Evolutionary conservation across 2,797 vertebrate genomes (phyloP), one percentile per base, ranked within the genome.

Genomic region (Pipistrellus kuhlii): DNA sequence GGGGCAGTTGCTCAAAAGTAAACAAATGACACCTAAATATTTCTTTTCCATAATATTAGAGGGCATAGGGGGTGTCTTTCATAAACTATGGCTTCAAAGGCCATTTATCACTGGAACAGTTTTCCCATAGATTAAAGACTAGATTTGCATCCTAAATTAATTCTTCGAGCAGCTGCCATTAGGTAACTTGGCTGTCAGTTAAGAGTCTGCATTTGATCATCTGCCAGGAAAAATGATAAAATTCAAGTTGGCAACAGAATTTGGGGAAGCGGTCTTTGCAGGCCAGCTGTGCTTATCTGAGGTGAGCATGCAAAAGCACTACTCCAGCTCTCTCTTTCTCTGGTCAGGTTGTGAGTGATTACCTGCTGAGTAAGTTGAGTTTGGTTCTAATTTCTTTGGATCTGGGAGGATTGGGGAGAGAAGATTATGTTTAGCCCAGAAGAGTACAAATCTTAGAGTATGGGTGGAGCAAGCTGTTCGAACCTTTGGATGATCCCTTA

Each of bases 141-240:
- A 86, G 91, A 97, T 97, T 97, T 97, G 92, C 95, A 97, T 97
- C 96, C 95, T 93, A 91, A 96, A 95, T 95, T 92, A 92, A 88
- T 91, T 93, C 81, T 95, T 93, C 86, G 68, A 96, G 68, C 97
- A 97, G 95, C 96, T 97, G 96, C 80, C 95, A n/a, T 78, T 81
- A 95, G 66, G 94, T 90, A 96, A 94, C 91, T 97, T 96, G 96
- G 96, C 96, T 96, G 94, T 88, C 96, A 96, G 90, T 95, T 93
- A 95, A 92, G 95, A 96, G 94, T 94, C 95, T 94, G 93, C 62
- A 92, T 96, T 96, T 97, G 95, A 95, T 97, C 91, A 64, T 91
- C 94, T 95, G 94, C 96, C 96, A 97, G 44, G 17, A 44, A 95
- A 97, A 95, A 96, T 96, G 95, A 96, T 97, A 96, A 97, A 97